A percentile compares a stretch with the other conserved stretches of the same genome.
These are phyloP conservation scores for Eilema sororculum DNA, from an alignment of 2,888 invertebrate species.

Conservation along the genomic window DNA sequence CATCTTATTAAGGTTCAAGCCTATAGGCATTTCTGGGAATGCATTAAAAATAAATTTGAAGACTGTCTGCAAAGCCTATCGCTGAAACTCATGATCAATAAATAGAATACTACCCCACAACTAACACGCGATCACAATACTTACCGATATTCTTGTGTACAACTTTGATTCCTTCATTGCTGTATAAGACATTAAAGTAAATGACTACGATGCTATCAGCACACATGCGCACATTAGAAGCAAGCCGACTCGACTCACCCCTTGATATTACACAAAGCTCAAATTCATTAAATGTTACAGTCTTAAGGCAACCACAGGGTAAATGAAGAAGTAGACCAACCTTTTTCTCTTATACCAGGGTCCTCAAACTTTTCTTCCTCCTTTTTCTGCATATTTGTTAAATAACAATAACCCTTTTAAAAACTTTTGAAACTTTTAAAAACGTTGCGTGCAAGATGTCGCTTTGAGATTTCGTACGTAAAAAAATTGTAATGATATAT, in stretches of 20 bases:
- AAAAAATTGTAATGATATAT: too few relatives aligned
- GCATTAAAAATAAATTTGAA: too few relatives aligned
- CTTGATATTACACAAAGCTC: constrained; percentile 38
- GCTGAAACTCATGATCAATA: too few relatives aligned
- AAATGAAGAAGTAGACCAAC: neutral
- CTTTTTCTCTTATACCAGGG: neutral
- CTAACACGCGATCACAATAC: neutral
- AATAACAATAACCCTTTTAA: too few relatives aligned
- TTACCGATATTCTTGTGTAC: neutral
- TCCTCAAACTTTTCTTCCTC: neutral
- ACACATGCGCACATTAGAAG: constrained; percentile 27
- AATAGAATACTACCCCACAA: neutral
- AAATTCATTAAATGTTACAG: constrained; percentile 45
- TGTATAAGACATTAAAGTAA: constrained; percentile 8
- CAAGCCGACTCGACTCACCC: constrained; percentile 26
- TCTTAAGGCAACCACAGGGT: constrained; percentile 25
- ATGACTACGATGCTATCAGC: constrained; percentile 23
- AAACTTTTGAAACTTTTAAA: too few relatives aligned
- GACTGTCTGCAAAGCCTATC: too few relatives aligned
- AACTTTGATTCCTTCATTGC: neutral
- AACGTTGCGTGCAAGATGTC: too few relatives aligned
- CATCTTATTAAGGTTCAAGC: too few relatives aligned
- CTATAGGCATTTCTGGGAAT: too few relatives aligned
- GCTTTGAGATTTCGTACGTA: too few relatives aligned
- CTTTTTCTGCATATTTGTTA: too few relatives aligned